Base-by-base conservation (phyloP, 2,888 invertebrate species). In the Phymatocera aterrima region DNA sequence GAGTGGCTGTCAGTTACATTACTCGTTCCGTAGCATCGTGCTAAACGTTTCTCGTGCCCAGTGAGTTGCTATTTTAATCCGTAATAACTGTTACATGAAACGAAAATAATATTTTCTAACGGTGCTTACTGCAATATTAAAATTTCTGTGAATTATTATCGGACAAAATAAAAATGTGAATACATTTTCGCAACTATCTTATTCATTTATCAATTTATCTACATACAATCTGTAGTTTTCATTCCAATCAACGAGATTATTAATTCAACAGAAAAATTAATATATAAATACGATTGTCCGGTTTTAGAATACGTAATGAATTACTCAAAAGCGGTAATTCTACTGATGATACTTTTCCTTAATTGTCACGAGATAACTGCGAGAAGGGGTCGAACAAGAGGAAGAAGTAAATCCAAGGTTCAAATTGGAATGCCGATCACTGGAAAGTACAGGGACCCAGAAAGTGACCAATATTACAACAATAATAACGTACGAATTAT, bases 391-490 rank as follows among this genome's bases (percentile, higher is more conserved):
- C 93, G 96, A 80, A 92, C 93, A 43, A 93, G 96, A 85, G 93
- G 95, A 83, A 94, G 95, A 85, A 94, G 95, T 74, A 96, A 95
- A 87, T 96, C 96, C 0, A 94, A 95, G 93, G 94, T 96, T 78
- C 96, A 96, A 93, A 96, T 97, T 86, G 97, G 97, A 74, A 90
- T 97, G 83, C 97, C 97, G 1, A 96, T 97, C 79, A 97, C 97
- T 46, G 97, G 97, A 80, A 97, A 97, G 91, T 97, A 97, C 89
- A 92, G 96, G 83, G 97, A 97, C 91, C 95, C 96, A 0, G 97
- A 97, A 91, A 96, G 97, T 6, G 97, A 97, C 91, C 96, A 96
- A 88, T 97, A 97, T 90, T 97, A 97, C 91, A 97, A 97, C 87
- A 97, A 97, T 86, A 94, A 96, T 82, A 95, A 97, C 89, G 97